Base-by-base conservation (phyloP, 2,888 invertebrate species). In the Flexamia atlantica region DNA sequence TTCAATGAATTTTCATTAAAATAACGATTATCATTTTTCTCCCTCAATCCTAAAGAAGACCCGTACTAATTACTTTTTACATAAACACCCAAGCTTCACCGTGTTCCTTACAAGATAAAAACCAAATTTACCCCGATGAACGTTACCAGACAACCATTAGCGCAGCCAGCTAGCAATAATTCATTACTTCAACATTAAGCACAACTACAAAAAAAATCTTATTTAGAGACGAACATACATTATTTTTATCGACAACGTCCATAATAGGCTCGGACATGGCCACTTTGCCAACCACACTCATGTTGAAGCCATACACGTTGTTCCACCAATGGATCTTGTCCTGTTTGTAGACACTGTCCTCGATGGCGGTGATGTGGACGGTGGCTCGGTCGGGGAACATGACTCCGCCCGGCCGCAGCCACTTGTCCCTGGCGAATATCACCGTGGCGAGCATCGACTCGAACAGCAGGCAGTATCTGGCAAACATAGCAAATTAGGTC, bases 311-410 rank as follows among this genome's bases (percentile, higher is more conserved):
- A 89, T 99, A 99, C 1, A 99, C 99, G 91, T 98, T 98, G 89
- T 99, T 98, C 99, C 99, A 99, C 99, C 99, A 99, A 91, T 99
- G 99, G 88, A 99, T 99, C 91, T 99, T 99, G 91, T 99, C 99
- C 89, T 99, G 99, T 91, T 99, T 99, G 92, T 99, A 99, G 91
- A 99, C 99, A 25, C 99, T 94, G 90, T 99, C 99, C 90, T 97
- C 97, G 85, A 97, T 97, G 30, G 96, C 97, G 85, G 97, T 97
- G 83, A 99, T 95, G 90, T 97, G 99, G 57, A 99, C 91, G 0
- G 97, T 98, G 86, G 99, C 99, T 89, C 95, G 90, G 89, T 94
- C 94, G 17, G 88, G 88, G 84, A 89, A 88, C 32, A 87, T 86
- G 93, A 94, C 89, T 94, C 97, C 88, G 82, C 95, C 97, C 1